Evolutionary conservation across 1,140 invertebrate genomes (phyloP).

Genomic region (Penaeus japonicus): DNA sequence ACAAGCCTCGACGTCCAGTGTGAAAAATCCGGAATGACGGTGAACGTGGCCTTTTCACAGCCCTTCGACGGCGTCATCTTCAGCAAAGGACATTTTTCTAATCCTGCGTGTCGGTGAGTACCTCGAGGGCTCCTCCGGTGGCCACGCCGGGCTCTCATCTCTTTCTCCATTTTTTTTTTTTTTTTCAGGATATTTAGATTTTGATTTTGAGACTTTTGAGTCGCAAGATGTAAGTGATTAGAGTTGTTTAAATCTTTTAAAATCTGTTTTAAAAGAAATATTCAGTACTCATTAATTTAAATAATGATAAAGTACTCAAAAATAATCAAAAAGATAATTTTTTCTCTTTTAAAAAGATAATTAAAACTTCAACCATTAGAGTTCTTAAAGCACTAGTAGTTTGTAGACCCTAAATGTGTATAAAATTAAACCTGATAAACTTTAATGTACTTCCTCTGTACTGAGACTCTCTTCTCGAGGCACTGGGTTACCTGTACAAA

Average conservation of each 20-base stretch:
- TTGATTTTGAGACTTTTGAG: too few species aligned
- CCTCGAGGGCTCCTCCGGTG: not conserved
- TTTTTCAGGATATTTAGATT: too few species aligned
- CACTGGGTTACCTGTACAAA: slow-evolving; percentile 11
- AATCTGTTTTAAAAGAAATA: too few species aligned
- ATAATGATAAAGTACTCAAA: too few species aligned
- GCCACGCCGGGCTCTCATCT: too few species aligned
- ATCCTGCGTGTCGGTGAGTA: slow-evolving; percentile 74
- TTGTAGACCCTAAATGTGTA: not conserved
- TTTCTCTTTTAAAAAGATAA: not conserved
- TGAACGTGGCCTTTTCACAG: slow-evolving; percentile 73
- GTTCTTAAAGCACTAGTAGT: too few species aligned
- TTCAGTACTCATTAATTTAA: too few species aligned
- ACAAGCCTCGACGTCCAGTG: slow-evolving; percentile 72
- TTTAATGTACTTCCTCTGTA: not conserved
- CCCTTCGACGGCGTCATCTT: slow-evolving; percentile 76
- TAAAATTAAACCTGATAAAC: not conserved
- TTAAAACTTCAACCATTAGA: too few species aligned
- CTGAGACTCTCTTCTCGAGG: slow-evolving; percentile 15
- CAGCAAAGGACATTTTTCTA: slow-evolving; percentile 74
- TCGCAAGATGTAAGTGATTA: too few species aligned
- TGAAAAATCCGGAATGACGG: slow-evolving; percentile 68
- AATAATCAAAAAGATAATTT: too few species aligned
- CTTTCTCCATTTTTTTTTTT: too few species aligned
- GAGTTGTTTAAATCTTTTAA: too few species aligned